Evolutionary conservation across 2,888 invertebrate genomes (phyloP), one percentile per base, ranked within the genome.

Genomic region (Pyrgus malvae): DNA sequence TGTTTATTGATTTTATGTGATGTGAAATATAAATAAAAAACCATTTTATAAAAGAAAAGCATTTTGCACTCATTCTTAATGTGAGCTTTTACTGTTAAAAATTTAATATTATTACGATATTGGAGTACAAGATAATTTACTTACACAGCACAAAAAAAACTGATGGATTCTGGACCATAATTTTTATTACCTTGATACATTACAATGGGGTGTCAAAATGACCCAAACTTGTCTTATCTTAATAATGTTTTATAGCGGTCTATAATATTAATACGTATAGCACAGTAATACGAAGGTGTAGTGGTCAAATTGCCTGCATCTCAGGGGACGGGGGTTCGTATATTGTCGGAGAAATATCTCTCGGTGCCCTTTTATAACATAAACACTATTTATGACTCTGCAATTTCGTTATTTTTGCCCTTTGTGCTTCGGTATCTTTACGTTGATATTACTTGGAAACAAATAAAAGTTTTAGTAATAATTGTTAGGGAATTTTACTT

Each of bases 291-390:
- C 19, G 21, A 53, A 45, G 44, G 44, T 42, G 51, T 40, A 46
- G 38, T 53, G 53, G 53, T 53, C 53, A 53, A 53, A 53, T 53
- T 53, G 53, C 29, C 31, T 25, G 11, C 29, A 53, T 70, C 72
- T 64, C 70, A 27, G 51, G 71, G 70, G 76, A 71, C 63, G 48
- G 60, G 70, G 72, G 74, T 63, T 65, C 63, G 61, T 61, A 59
- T 41, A 33, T 57, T 50, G 56, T 50, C 45, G 53, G 54, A 40
- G 58, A 55, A 56, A 61, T 58, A 61, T 57, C 55, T 56, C 49
- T 57, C 23, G 54, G 25, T 58, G 53, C 61, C 62, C 63, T 66
- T 60, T 64, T 46, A 48, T 68, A 58, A 57, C 62, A 62, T 62
- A 63, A 66, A 65, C 58, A 61, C 60, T 64, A 63, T 64, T 66